Evolutionary conservation across 2,888 invertebrate genomes (phyloP), one percentile per base, ranked within the genome.

Genomic region (Eueremaeus valkanovi): DNA sequence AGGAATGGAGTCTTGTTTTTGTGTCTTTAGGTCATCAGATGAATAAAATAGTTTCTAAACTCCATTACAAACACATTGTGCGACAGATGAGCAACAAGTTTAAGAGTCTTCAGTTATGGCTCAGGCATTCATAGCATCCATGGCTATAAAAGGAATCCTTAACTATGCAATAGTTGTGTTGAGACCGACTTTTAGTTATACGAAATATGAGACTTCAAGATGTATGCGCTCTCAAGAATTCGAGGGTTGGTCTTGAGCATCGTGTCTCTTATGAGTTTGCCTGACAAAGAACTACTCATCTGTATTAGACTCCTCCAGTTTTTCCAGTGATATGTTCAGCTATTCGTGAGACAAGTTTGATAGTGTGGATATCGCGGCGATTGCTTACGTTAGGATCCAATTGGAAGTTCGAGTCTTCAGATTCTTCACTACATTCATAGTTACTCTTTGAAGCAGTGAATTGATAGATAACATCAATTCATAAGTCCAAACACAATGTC

Each of bases 401-500:
- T 36, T 68, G n/a, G 13, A 31, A 68, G 21, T 68, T 63, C 42
- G 40, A 40, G 21, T 40, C 40, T 58, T 21, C 16, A 58, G 68
- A n/a, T 68, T 36, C 27, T 24, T 68, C 29, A n/a, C 13, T 63
- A 13, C 27, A 16, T 58, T 58, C n/a, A 18, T 49, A 61, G 33
- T 61, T 61, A 18, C 24, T 31, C 3, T 61, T 61, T 24, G 18
- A 16, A 31, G n/a, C 40, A 21, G 24, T 40, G 40, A 68, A 36
- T 68, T 40, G 36, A 68, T 40, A 24, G 68, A 36, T 40, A 40
- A 18, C 68, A 68, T 68, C 68, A 68, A 36, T 68, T 70, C 49
- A 75, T 33, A 75, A 68, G 8, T n/a, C n/a, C n/a, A n/a, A n/a
- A n/a, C n/a, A n/a, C n/a, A n/a, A 72, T 76, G 68, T 72, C 90